Evolutionary conservation across 2,888 invertebrate species (phyloP), one percentile per base, ranked within the genome.

Genomic region (Himalopsyche tibetana): DNA sequence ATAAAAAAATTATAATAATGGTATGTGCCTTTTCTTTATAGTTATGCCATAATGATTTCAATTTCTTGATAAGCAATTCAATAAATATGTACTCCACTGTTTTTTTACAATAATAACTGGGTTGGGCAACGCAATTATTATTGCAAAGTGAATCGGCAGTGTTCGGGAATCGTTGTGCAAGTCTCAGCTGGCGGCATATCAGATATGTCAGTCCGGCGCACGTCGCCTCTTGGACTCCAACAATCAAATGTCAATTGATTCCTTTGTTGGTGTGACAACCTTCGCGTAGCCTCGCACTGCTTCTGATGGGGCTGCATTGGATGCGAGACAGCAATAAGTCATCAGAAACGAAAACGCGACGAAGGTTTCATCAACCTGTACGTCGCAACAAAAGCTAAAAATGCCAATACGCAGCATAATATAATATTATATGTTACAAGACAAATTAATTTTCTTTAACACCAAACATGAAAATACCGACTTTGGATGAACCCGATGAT

Each of bases 231-330:
- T 19, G 56, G 56, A 56, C 56, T 56, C 28, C 63, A 19, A 63
- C 80, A 80, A 42, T 42, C 40, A 80, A 80, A 80, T 80, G 80
- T 80, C 80, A 80, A 80, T 80, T 80, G 80, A 80, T 36, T 80
- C 80, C 80, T 80, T 80, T 80, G 80, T 80, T 80, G 80, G 40
- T 42, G 42, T 80, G 80, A 80, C 80, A 80, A 80, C 80, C 80
- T 80, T 80, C 80, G 80, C 42, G 38, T 38, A 80, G 11, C 80
- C 80, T 80, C 80, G 80, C 80, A 40, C 40, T 42, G 38, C 80
- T 40, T 80, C 80, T 80, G 80, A 80, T 80, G 40, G 42, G 8
- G 63, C 28, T 63, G 63, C 63, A 63, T n/a, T 63, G 63, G 28
- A 63, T 63, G 19, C 63, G 42, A 80, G 38, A 42, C 80, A 19